Conservation (phyloP, 2,113 vertebrate species). For the Balaeniceps rex region DNA sequence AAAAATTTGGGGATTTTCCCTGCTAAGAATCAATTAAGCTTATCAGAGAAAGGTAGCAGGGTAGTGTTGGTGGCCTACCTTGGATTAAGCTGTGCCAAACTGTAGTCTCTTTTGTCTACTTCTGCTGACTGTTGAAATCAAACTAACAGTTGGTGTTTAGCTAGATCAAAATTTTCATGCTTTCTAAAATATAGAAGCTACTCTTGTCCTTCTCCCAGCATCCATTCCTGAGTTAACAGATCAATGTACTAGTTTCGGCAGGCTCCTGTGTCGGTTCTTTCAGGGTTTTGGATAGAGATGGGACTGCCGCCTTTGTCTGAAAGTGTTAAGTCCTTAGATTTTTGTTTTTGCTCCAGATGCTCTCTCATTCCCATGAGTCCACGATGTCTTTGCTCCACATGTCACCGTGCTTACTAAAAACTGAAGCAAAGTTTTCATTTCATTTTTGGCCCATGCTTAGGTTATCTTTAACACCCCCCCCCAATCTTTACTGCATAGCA, state of each 20-base stretch:
- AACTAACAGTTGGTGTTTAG: not conserved
- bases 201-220: not conserved
- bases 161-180: not conserved
- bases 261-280: not conserved
- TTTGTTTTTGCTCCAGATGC: not conserved
- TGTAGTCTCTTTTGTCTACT: not conserved
- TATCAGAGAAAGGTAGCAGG: not conserved
- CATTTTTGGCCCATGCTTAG: not conserved
- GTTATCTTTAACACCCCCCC: not conserved
- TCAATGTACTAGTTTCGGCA: not conserved
- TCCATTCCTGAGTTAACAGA: not conserved
- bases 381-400: not conserved
- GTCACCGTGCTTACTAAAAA: not conserved
- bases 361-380: not conserved
- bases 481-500: not conserved
- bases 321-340: not conserved
- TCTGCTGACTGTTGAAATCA: not conserved
- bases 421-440: not conserved
- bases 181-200: not conserved
- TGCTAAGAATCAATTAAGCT: not conserved
- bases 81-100: not conserved
- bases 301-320: not conserved
- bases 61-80: not conserved
- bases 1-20: not conserved
- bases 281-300: not conserved